phyloP scores from a whole-genome alignment of 2,113 vertebrate species.

The Podarcis cretensis region DNA sequence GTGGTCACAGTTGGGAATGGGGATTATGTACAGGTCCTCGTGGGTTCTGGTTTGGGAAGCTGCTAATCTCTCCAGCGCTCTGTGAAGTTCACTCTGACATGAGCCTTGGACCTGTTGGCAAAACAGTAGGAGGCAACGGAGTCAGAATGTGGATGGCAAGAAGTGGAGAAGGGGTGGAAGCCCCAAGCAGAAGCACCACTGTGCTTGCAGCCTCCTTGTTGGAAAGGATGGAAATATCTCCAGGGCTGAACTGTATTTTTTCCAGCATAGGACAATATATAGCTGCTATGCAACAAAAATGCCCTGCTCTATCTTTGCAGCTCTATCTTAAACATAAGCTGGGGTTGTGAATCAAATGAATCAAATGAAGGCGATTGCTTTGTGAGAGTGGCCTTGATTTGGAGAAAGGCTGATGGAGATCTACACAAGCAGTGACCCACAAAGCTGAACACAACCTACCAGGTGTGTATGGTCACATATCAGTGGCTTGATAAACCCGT shows the following conservation, averaged over 20 bases:
- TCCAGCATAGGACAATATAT: background rate
- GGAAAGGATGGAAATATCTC: background rate
- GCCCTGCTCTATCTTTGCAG: background rate
- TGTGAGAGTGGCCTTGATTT: background rate
- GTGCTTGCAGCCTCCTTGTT: background rate
- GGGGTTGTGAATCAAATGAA: background rate
- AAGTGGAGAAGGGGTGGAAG: background rate
- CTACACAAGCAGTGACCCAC: background rate
- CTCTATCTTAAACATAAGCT: background rate
- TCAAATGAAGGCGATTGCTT: background rate
- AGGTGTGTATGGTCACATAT: background rate
- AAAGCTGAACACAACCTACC: no score
- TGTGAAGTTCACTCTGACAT: constrained; percentile 89
- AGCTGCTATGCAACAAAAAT: background rate
- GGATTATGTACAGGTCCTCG: constrained; percentile 89
- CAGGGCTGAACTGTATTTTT: background rate
- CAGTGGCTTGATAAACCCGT: background rate
- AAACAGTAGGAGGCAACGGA: background rate
- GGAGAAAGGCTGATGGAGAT: background rate
- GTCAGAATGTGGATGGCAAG: background rate
- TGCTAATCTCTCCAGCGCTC: constrained; percentile 87
- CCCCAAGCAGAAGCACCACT: no score
- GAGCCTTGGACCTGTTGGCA: constrained; percentile 80
- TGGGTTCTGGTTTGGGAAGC: constrained; percentile 87
- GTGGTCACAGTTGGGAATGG: constrained; percentile 94